Evolutionary conservation across 2,888 invertebrate species (phyloP), one percentile per base, ranked within the genome.

Genomic region (Dascillus cervinus): DNA sequence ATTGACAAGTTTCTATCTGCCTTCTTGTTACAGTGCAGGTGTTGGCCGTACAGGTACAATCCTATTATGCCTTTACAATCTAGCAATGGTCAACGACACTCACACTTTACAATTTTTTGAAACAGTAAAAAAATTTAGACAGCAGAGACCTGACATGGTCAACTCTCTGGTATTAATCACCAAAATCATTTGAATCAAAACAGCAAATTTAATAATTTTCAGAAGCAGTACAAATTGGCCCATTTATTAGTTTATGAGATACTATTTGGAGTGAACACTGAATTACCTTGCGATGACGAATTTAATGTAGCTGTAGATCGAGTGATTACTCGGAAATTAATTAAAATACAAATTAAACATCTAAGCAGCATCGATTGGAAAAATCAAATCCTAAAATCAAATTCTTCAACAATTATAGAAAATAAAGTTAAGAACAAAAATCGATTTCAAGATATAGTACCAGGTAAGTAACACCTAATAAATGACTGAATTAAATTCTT

Each of bases 1-100:
- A n/a, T n/a, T n/a, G n/a, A n/a, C n/a, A n/a, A n/a, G n/a, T n/a
- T n/a, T n/a, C n/a, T n/a, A n/a, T n/a, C n/a, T n/a, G n/a, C n/a
- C n/a, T n/a, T n/a, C n/a, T n/a, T n/a, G n/a, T n/a, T n/a, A n/a
- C n/a, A n/a, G 71, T 52, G 73, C 72, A 26, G 75, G 75, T 2
- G 71, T 73, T 13, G 75, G 74, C 2, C 58, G 74, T 41, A 74
- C 75, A 5, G 75, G 75, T 8, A 73, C 72, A 1, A 64, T 75
- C 13, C 66, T 74, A 26, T 58, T 74, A 8, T 67, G 72, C 39
- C 73, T 75, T 43, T 66, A 69, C 28, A 61, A 67, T 40, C 49
- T 74, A 15, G 62, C 68, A 24, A 62, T 63, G 56, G 65, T 64
- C 2, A 57, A 59, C 1, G 49, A 53, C 2, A 64, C 66, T 41